Base-by-base conservation (phyloP, 2,797 vertebrate genomes). In the Galago senegalensis region DNA sequence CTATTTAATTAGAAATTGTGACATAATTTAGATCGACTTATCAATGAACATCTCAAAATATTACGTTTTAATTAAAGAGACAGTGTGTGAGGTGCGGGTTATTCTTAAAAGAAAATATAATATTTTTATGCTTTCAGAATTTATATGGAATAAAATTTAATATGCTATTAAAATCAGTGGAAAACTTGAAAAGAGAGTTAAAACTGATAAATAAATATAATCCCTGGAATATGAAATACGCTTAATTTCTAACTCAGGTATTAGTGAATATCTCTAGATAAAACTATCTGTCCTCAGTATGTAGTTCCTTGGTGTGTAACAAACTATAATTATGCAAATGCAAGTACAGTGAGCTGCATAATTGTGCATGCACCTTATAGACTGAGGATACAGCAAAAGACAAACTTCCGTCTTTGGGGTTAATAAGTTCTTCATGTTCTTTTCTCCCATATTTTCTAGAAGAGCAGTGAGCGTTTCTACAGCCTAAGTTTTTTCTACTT, bases 221-320 rank as follows among this genome's bases (percentile, higher is more conserved):
- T 90, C 46, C 17, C 3, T 89, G 67, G 7, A 75, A 70, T 70
- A 46, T 94, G 5, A 83, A 65, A 73, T 31, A 58, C 17, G 49
- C 21, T 81, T 77, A 69, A 82, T 92, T 93, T 89, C 53, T 46
- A 70, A 86, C 18, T 83, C 18, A 70, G 20, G 58, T 63, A 29
- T 82, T 92, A 86, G 13, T 81, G 34, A 40, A 61, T 17, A 81
- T 46, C 49, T 29, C 95, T 91, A 75, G 34, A 89, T 23, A 91
- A 87, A 90, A 75, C 17, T 34, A 0, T 58, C 56, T 56, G 9
- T 61, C 23, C 18, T 34, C 43, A 43, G 75, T 85, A 49, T 72
- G 2, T 93, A 97, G 96, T 97, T 97, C 63, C 75, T 96, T 94
- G 75, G 49, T 84, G 63, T 9, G 4, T 65, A 93, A 73, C 86